These are phyloP conservation scores for Pteruthius melanotis DNA, from an alignment of 2,113 vertebrate genomes.

Conservation along the genomic window DNA sequence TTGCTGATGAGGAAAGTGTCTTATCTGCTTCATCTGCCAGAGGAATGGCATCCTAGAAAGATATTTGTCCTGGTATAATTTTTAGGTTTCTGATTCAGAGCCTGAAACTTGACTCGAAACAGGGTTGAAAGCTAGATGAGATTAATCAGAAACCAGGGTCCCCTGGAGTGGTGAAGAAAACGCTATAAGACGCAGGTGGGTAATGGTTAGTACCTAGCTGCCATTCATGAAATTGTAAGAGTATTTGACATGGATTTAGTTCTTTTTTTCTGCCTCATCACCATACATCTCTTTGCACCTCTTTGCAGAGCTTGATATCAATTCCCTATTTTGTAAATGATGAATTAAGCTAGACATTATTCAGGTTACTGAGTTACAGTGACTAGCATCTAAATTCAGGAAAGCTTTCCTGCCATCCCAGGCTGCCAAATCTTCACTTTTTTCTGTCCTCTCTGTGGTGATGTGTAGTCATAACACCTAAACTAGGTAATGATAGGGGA, in stretches of 20 bases:
- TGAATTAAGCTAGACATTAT: background rate
- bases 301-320: background rate
- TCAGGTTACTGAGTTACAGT: background rate
- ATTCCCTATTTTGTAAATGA: background rate
- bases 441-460: conserved; percentile 21
- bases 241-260: background rate
- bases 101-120: background rate
- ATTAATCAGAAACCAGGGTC: background rate
- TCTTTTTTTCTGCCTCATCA: background rate
- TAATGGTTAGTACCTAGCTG: background rate
- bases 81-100: background rate
- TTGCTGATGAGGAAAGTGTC: background rate
- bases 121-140: background rate
- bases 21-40: background rate
- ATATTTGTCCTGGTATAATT: background rate
- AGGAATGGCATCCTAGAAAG: background rate
- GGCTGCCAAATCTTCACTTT: conserved; percentile 10
- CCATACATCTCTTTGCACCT: background rate
- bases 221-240: background rate
- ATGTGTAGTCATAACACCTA: conserved; percentile 46
- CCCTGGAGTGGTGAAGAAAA: background rate
- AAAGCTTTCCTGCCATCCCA: background rate
- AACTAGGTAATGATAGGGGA: conserved; percentile 21
- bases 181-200: background rate
- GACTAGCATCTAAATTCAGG: conserved; percentile 41